A percentile compares a stretch with the other conserved stretches of the same genome.
These are phyloP conservation scores for Cacatua alba DNA, from an alignment of 2,113 vertebrate genomes.

Conservation along the genomic window DNA sequence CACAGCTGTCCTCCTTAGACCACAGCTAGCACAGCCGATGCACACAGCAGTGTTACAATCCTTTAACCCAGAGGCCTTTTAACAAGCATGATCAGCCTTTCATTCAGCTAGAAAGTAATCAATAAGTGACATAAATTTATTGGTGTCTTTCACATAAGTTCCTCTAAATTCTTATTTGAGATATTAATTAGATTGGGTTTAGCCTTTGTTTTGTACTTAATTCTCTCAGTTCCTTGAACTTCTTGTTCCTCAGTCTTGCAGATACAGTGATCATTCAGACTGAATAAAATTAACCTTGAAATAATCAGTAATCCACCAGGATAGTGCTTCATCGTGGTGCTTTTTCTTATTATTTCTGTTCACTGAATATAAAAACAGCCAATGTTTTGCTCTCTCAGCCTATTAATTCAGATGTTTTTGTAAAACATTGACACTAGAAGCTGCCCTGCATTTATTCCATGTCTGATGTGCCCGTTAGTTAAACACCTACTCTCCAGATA, in stretches of 20 bases:
- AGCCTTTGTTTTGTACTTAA: background rate
- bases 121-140: background rate
- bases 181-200: background rate
- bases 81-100: background rate
- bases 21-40: fast-evolving
- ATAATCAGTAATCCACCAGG: background rate
- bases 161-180: background rate
- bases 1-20: background rate
- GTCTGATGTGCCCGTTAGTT: slow-evolving; percentile 13
- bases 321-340: background rate
- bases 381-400: background rate
- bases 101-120: background rate
- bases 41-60: background rate
- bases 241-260: background rate
- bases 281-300: slow-evolving; percentile 5
- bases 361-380: slow-evolving; percentile 6
- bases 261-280: fast-evolving
- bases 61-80: background rate
- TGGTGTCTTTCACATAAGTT: background rate
- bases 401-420: slow-evolving; percentile 21
- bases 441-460: slow-evolving; percentile 9
- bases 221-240: background rate
- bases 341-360: slow-evolving; percentile 23
- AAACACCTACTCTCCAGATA: slow-evolving; percentile 34
- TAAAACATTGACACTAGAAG: slow-evolving; percentile 14